Conservation (phyloP, 1,140 invertebrate genomes). For the Heliconius nattereri region DNA sequence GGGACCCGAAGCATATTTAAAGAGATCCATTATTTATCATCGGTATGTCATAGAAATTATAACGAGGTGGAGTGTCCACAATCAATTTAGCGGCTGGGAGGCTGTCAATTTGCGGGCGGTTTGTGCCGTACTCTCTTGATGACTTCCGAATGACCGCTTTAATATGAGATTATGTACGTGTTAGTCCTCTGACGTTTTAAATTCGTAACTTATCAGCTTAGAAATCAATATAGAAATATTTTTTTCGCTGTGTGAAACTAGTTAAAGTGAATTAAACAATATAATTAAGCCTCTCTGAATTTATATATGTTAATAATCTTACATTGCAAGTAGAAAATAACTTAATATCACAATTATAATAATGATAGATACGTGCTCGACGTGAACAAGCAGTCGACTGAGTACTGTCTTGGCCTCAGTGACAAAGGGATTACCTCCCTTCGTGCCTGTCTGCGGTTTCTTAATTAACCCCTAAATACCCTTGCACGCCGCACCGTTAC, state of each 20-base stretch:
- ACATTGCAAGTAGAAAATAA: slow-evolving; percentile 8
- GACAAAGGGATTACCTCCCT: slow-evolving; percentile 72
- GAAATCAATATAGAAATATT: slow-evolving; percentile 23
- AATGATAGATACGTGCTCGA: slow-evolving; percentile 36
- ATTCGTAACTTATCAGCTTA: slow-evolving; percentile 61
- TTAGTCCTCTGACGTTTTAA: slow-evolving; percentile 54
- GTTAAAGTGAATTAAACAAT: not conserved
- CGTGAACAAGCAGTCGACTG: slow-evolving; percentile 24
- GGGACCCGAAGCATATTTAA: slow-evolving; percentile 7
- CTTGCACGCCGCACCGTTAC: slow-evolving; percentile 54
- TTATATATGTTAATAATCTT: not conserved
- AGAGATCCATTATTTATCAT: slow-evolving; percentile 54
- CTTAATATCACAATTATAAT: slow-evolving; percentile 29
- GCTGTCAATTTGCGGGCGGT: slow-evolving; percentile 71
- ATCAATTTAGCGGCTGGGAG: slow-evolving; percentile 66
- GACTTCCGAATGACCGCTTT: slow-evolving; percentile 78
- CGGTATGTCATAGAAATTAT: slow-evolving; percentile 56
- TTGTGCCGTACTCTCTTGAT: slow-evolving; percentile 54
- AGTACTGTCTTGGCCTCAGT: slow-evolving; percentile 55
- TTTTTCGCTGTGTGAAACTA: too few species aligned
- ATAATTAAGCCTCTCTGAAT: not conserved
- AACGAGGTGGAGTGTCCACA: slow-evolving; percentile 66
- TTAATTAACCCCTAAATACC: slow-evolving; percentile 79
- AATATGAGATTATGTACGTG: slow-evolving; percentile 75
- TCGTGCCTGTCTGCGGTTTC: slow-evolving; percentile 66